Evolutionary conservation across 2,113 vertebrate genomes (phyloP).

Genomic region (Plotosus lineatus): DNA sequence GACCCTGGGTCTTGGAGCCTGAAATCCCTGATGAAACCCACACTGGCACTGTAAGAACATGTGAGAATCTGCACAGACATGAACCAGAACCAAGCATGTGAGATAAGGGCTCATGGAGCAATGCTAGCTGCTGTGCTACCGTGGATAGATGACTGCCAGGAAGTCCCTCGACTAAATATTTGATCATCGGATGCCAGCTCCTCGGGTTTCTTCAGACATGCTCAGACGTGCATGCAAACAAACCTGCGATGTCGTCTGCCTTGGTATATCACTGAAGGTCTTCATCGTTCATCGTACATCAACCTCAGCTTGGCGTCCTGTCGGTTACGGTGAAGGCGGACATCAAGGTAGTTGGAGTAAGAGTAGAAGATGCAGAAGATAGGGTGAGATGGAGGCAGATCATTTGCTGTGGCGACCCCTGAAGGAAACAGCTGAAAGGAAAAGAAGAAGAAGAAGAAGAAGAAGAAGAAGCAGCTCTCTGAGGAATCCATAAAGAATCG

Average conservation of each 20-base stretch:
- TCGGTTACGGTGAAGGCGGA: no score
- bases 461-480: no score
- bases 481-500: no score
- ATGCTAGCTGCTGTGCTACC: not conserved
- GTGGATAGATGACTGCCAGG: slow-evolving; percentile 2
- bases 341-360: no score
- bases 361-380: no score
- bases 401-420: no score
- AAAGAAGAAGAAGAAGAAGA: no score
- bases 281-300: not conserved
- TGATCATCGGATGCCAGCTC: not conserved
- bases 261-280: not conserved
- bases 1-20: no score
- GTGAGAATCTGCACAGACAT: not conserved
- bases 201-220: slow-evolving; percentile 9
- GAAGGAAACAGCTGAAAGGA: no score
- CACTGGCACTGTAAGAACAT: not conserved
- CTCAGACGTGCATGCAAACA: not conserved
- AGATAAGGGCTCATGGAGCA: not conserved
- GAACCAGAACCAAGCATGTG: not conserved
- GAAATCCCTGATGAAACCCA: not conserved
- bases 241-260: not conserved
- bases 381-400: no score
- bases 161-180: not conserved
- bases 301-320: not conserved